These are phyloP conservation scores for Clarias gariepinus DNA, from an alignment of 2,113 vertebrate genomes.

Conservation along the genomic window DNA sequence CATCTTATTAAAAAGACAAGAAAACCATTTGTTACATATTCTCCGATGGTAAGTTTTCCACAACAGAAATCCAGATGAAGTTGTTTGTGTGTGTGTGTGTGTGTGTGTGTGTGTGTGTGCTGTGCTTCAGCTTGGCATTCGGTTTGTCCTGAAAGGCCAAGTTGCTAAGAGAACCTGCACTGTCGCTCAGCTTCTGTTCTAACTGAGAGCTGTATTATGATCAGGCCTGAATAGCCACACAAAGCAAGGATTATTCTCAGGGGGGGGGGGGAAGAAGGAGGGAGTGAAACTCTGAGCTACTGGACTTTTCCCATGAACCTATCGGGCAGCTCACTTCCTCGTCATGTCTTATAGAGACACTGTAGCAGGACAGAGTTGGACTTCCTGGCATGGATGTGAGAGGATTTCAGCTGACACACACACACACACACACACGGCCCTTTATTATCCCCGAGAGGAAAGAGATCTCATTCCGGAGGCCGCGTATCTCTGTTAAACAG, in stretches of 20 bases:
- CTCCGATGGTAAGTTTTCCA: background rate
- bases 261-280: background rate
- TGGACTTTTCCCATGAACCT: constrained; percentile 48
- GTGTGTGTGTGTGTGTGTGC: background rate
- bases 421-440: background rate
- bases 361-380: constrained; percentile 15
- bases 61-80: background rate
- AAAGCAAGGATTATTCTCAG: constrained; percentile 54
- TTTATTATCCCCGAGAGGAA: background rate
- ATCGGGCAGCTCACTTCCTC: constrained; percentile 20
- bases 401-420: background rate
- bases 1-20: background rate
- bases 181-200: constrained; percentile 21
- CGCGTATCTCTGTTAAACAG: background rate
- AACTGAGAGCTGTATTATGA: constrained; percentile 45
- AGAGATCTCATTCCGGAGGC: constrained; percentile 11
- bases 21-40: background rate
- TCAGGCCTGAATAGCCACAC: constrained; percentile 49
- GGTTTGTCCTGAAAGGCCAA: constrained; percentile 23
- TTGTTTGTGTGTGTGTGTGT: background rate
- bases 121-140: background rate
- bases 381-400: background rate
- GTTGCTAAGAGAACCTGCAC: constrained; percentile 46
- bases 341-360: constrained; percentile 7
- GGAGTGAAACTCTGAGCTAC: constrained; percentile 27